Evolutionary conservation across 2,888 invertebrate species (phyloP).

Genomic region (Gnatocerus cornutus): DNA sequence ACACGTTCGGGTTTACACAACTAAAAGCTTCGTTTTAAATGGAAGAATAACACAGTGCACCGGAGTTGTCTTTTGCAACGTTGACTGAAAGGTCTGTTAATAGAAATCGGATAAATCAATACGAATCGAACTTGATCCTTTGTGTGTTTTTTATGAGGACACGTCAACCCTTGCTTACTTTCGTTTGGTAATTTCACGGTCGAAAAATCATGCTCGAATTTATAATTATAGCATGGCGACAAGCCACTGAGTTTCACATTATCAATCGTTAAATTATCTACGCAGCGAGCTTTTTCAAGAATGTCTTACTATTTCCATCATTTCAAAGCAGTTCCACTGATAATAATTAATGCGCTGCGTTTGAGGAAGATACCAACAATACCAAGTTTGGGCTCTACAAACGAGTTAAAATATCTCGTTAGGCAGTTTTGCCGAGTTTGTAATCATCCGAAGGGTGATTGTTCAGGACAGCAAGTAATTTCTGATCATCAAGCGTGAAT

Average conservation of each 20-base stretch:
- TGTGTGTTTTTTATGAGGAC: constrained; percentile 23
- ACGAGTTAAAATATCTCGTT: constrained; percentile 11
- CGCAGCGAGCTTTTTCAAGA: constrained; percentile 7
- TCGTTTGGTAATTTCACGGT: constrained; percentile 34
- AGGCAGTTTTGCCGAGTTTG: constrained; percentile 14
- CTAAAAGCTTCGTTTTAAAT: constrained; percentile 11
- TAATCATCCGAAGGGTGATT: neutral
- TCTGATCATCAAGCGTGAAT: constrained; percentile 12
- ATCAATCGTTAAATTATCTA: constrained; percentile 21
- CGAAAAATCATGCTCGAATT: constrained; percentile 12
- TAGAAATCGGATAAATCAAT: constrained; percentile 20
- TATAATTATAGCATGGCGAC: constrained; percentile 25
- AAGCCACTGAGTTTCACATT: constrained; percentile 28
- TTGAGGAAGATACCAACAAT: constrained; percentile 2
- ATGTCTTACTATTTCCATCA: neutral
- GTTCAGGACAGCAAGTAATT: constrained; percentile 21
- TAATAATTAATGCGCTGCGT: neutral
- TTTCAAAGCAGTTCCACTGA: no score
- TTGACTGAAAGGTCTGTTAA: constrained; percentile 11
- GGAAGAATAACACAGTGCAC: constrained; percentile 23
- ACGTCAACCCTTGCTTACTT: constrained; percentile 31
- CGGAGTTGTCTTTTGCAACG: neutral
- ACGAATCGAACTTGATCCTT: constrained; percentile 26
- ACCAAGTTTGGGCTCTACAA: constrained; percentile 1
- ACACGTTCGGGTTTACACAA: neutral